Evolutionary conservation across 2,113 vertebrate genomes (phyloP), one percentile per base, ranked within the genome.

Genomic region (Corydoras maculifer): DNA sequence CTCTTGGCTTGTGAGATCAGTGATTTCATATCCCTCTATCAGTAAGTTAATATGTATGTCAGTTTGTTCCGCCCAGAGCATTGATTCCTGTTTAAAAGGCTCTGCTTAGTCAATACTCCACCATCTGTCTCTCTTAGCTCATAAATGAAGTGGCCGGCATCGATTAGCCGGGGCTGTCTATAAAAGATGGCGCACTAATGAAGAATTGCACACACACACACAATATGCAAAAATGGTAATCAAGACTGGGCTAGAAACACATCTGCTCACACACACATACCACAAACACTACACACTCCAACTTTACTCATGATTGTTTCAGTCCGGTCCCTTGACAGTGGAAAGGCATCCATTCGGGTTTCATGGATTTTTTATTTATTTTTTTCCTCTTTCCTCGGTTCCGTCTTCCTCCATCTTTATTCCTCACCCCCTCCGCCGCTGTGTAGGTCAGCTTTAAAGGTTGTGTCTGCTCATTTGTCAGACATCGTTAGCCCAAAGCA

Each of bases 81-180:
- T 91, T 87, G 90, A 90, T 90, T 89, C 75, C 86, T 91, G 89
- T 91, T 92, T 92, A 89, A 91, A 92, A 90, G 87, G 88, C 90
- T 86, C 91, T 90, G 90, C 90, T 85, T 90, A 91, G 91, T 96
- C 93, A 86, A 96, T 96, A 90, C 83, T 78, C 81, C 74, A 74
- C 90, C 92, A 94, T 95, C 92, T 90, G 89, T 96, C 94, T 97
- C 92, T 91, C 91, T 94, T 94, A 89, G 92, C 93, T 93, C 93
- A 97, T 95, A 97, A 95, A 96, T 96, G 94, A 98, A 96, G 92
- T 92, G 88, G 88, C 90, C 87, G 83, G 84, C 93, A 96, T 93
- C 87, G 94, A 94, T 91, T 88, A 87, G 85, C 91, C 91, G 86
- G 88, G 89, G 88, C 81, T 86, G 82, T 90, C 92, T 90, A 92